Evolutionary conservation across 2,888 invertebrate genomes (phyloP), one percentile per base, ranked within the genome.

Genomic region (Pseudoips prasinana): DNA sequence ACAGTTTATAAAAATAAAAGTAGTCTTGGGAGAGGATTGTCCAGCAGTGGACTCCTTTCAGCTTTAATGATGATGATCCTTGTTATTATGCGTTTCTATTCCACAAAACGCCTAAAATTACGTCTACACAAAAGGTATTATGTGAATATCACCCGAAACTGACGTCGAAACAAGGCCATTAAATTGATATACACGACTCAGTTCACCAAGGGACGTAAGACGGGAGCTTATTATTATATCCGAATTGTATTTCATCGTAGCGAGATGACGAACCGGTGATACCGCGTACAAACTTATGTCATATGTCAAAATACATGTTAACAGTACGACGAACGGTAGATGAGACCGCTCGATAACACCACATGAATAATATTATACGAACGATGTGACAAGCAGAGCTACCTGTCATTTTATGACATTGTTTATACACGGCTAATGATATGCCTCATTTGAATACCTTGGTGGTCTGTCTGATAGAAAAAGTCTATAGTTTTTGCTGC

Each of bases 271-370:
- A 63, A 54, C 64, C 51, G 50, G 61, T 50, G 84, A 87, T 88
- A 88, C 57, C 75, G 75, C 75, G 72, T 73, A n/a, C 77, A 77
- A 87, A 87, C 79, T 87, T 87, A 86, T 87, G 88, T 88, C 87
- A 83, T 88, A 81, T 87, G 87, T 87, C 88, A 88, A 88, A 88
- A 87, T 85, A 86, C 73, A 87, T 83, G 87, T 86, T 86, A 85
- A 84, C 86, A 82, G 79, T 72, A 72, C 63, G 58, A 61, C 47
- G 56, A 66, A 70, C 64, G 64, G 62, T 58, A 68, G 81, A 79
- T 80, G 66, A 62, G 66, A 53, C 55, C 38, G 44, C 31, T 35
- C 38, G 75, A 79, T 78, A 73, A 62, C 52, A 47, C 56, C 27
- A 58, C 68, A 66, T 70, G 79, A 80, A 76, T 78, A 77, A 71